Evolutionary conservation across 2,888 invertebrate species (phyloP).

Genomic region (Rosalia funebris): DNA sequence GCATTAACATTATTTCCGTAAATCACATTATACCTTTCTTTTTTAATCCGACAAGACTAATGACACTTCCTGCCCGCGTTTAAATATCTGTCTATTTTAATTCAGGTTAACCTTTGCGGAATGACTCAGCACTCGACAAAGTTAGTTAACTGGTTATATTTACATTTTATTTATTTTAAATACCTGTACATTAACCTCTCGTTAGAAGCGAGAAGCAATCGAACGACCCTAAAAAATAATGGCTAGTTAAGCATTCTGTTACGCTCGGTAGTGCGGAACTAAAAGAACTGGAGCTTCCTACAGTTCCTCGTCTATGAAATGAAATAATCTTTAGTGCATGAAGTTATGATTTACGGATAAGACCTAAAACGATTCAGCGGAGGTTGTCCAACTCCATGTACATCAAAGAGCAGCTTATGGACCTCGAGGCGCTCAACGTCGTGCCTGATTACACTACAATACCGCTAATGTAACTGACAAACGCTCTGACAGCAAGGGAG

Average conservation of each 20-base stretch:
- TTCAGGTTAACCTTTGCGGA: too few species aligned
- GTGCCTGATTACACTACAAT: conserved; percentile 38
- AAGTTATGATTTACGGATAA: conserved; percentile 23
- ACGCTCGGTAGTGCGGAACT: conserved; percentile 32
- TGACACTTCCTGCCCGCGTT: too few species aligned
- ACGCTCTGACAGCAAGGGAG: conserved; percentile 33
- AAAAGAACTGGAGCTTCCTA: conserved; percentile 27
- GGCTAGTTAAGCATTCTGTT: conserved; percentile 36
- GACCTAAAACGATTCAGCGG: conserved; percentile 15
- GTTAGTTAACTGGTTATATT: too few species aligned
- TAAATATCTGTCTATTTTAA: too few species aligned
- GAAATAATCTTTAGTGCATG: conserved; percentile 12
- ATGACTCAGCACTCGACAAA: too few species aligned
- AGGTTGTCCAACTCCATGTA: conserved; percentile 23
- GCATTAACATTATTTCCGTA: too few species aligned
- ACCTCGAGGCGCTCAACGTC: conserved; percentile 17
- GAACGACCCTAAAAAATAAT: conserved; percentile 28
- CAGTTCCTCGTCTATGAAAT: conserved; percentile 8
- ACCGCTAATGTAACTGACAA: conserved; percentile 34
- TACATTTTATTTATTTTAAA: too few species aligned
- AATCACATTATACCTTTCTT: too few species aligned
- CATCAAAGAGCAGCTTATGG: conserved; percentile 35
- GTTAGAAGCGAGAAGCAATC: too few species aligned
- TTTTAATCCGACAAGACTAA: too few species aligned
- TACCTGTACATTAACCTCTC: too few species aligned